A percentile compares a stretch with the other conserved stretches of the same genome.
These are phyloP conservation scores for Styela clava DNA, from an alignment of 23 tunicate genomes.

Conservation along the genomic window DNA sequence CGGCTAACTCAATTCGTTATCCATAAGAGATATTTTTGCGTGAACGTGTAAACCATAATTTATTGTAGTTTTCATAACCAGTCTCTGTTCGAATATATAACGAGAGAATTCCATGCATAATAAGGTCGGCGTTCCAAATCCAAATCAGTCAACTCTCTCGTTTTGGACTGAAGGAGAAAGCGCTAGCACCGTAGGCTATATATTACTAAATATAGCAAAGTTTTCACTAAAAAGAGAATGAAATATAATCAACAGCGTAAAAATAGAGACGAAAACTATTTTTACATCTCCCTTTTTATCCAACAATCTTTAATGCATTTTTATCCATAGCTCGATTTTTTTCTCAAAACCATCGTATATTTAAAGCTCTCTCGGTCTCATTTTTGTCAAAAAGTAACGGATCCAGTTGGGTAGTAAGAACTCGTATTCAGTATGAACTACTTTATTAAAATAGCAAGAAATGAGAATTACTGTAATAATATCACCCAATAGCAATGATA, in stretches of 20 bases:
- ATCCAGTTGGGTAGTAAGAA: no score
- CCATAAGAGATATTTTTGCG: no score
- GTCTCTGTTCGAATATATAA: no score
- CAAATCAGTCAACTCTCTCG: not conserved
- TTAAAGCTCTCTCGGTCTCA: not conserved
- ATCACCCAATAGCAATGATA: no score
- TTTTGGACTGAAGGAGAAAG: not conserved
- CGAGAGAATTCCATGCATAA: not conserved
- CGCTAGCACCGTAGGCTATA: not conserved
- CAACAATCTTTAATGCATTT: not conserved
- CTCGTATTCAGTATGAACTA: no score
- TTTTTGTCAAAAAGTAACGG: not conserved
- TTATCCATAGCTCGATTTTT: not conserved
- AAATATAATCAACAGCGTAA: not conserved
- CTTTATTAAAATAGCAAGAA: no score
- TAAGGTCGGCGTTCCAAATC: not conserved
- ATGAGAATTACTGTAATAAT: no score
- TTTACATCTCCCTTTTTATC: not conserved
- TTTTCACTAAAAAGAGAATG: not conserved
- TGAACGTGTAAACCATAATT: no score
- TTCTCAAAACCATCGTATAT: not conserved
- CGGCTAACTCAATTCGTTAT: no score
- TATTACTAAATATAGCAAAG: not conserved
- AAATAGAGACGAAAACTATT: not conserved
- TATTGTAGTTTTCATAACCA: no score